A percentile compares a stretch with the other conserved stretches of the same genome.
Conservation (phyloP, 2,797 vertebrate genomes). For the Buceros bicornis region DNA sequence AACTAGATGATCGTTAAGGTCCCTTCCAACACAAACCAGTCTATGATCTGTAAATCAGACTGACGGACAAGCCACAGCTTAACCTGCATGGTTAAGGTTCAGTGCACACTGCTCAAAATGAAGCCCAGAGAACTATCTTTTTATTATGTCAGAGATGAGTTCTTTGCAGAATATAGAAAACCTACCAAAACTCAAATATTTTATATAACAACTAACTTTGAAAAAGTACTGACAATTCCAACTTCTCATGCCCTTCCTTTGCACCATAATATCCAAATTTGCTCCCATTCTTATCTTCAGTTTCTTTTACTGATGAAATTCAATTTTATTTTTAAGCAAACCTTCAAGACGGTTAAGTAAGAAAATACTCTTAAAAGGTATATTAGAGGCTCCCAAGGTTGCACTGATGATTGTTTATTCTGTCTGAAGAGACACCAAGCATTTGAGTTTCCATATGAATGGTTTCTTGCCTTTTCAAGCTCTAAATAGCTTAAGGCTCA, state of each 20-base stretch:
- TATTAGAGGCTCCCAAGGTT: not conserved
- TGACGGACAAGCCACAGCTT: not conserved
- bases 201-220: not conserved
- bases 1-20: not conserved
- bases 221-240: not conserved
- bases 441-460: conserved; percentile 35
- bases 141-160: not conserved
- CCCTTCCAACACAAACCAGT: not conserved
- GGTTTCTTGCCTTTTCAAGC: conserved; percentile 37
- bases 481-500: conserved; percentile 49
- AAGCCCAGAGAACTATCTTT: not conserved
- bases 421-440: not conserved
- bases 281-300: not conserved
- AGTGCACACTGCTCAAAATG: not conserved
- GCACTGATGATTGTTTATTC: not conserved
- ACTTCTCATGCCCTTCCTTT: not conserved
- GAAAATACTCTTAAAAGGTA: not conserved
- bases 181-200: not conserved
- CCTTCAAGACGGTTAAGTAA: not conserved
- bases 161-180: not conserved
- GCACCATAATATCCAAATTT: not conserved
- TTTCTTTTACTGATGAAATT: not conserved
- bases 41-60: not conserved
- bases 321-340: not conserved
- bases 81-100: not conserved